Evolutionary conservation across 2,888 invertebrate species (phyloP), one percentile per base, ranked within the genome.

Genomic region (Anthophora plumipes): DNA sequence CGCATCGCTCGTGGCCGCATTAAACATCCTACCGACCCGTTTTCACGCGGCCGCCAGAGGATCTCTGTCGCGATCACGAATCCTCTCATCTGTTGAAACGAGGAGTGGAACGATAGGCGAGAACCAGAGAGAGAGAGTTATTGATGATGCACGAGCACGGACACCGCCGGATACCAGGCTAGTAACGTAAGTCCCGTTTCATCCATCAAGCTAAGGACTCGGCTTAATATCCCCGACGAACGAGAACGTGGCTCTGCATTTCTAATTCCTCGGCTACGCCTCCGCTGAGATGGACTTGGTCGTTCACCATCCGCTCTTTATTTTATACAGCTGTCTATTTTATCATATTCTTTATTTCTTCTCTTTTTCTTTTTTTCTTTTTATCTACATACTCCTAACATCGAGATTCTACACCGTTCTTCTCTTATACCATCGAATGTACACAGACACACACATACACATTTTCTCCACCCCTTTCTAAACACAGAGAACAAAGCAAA

Each of bases 91-190:
- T 14, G 64, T 25, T n/a, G 54, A 43, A 17, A 14, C 20, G 55
- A 61, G 25, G 43, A 17, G 64, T 66, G 52, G 48, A 37, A 54
- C 7, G 46, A 52, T 67, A 71, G 50, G 43, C 9, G 52, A 80
- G 78, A 31, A 31, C 66, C 52, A 74, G 75, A 71, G 74, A 61
- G 74, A 60, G 77, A 85, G 80, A 85, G 80, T 89, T 89, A 89
- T 89, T 89, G 89, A 89, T 89, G 89, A 89, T 89, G 87, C 86
- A 82, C 85, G 85, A 78, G 80, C 85, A 88, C 89, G 87, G 85
- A 89, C 86, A 80, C 72, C 85, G 84, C 84, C 84, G 83, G 82
- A 87, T 86, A 85, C 87, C 80, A 31, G 87, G 85, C 85, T 87
- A 86, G 82, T 75, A 82, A 83, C 87, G 79, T 87, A 87, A 88